A percentile compares a stretch with the other conserved stretches of the same genome.
These are phyloP conservation scores for Xanthia togata DNA, from an alignment of 2,888 invertebrate species.

Conservation along the genomic window DNA sequence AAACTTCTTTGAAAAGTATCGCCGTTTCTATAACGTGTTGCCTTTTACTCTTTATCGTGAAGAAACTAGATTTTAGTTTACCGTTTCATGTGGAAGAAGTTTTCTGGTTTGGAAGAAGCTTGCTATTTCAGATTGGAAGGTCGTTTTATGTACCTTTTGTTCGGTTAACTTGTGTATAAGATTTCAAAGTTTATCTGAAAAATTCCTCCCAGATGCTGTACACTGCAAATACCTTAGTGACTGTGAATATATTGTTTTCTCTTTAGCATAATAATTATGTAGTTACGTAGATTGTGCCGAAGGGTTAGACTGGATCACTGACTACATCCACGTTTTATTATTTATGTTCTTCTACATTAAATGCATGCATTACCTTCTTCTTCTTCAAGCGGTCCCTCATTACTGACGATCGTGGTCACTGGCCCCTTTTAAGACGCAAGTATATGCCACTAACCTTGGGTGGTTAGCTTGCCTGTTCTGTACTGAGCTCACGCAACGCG, in stretches of 20 bases:
- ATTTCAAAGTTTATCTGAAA: not conserved
- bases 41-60: not conserved
- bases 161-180: not conserved
- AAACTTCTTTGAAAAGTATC: constrained; percentile 27
- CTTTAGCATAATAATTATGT: not conserved
- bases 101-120: not conserved
- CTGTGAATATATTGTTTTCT: not conserved
- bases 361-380: no score
- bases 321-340: not conserved
- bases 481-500: no score
- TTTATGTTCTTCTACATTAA: not conserved
- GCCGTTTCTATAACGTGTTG: not conserved
- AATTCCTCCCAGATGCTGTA: not conserved
- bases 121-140: not conserved
- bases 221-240: not conserved
- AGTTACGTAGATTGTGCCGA: not conserved
- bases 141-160: not conserved
- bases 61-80: constrained; percentile 17
- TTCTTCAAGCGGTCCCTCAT: no score
- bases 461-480: no score
- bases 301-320: not conserved
- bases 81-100: not conserved
- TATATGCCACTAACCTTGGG: no score
- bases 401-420: no score
- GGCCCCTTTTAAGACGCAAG: no score